A percentile compares a stretch with the other conserved stretches of the same genome.
Conservation (phyloP, 2,797 vertebrate species). For the Rhinogobio ventralis region DNA sequence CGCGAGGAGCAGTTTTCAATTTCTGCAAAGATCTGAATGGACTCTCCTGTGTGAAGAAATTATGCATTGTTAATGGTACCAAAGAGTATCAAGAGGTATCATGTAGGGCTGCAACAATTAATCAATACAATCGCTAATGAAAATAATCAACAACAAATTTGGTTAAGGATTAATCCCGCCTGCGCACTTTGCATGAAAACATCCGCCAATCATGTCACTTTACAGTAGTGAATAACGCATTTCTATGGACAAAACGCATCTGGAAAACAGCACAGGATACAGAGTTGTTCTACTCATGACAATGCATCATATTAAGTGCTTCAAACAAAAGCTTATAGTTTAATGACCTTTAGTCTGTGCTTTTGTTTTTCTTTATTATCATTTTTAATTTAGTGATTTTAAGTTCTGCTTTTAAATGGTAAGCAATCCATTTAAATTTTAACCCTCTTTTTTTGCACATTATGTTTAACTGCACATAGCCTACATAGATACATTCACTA, state of each 20-base stretch:
- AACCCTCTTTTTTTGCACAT: too few species aligned
- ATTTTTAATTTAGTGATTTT: too few species aligned
- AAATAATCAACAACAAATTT: not conserved
- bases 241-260: not conserved
- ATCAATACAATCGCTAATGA: not conserved
- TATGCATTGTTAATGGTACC: not conserved
- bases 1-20: conserved; percentile 97
- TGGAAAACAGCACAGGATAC: not conserved
- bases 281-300: not conserved
- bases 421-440: too few species aligned
- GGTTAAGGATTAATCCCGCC: not conserved
- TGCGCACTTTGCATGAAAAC: not conserved
- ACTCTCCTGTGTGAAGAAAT: conserved; percentile 83
- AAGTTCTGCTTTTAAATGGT: too few species aligned
- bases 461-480: not conserved
- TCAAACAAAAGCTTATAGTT: not conserved
- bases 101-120: not conserved
- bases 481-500: not conserved
- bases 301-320: not conserved
- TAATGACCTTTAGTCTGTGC: not conserved
- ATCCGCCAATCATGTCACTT: not conserved
- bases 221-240: not conserved
- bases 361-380: too few species aligned
- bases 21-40: conserved; percentile 97
- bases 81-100: not conserved